Evolutionary conservation across 2,797 vertebrate genomes (phyloP).

Genomic region (Erethizon dorsatum): DNA sequence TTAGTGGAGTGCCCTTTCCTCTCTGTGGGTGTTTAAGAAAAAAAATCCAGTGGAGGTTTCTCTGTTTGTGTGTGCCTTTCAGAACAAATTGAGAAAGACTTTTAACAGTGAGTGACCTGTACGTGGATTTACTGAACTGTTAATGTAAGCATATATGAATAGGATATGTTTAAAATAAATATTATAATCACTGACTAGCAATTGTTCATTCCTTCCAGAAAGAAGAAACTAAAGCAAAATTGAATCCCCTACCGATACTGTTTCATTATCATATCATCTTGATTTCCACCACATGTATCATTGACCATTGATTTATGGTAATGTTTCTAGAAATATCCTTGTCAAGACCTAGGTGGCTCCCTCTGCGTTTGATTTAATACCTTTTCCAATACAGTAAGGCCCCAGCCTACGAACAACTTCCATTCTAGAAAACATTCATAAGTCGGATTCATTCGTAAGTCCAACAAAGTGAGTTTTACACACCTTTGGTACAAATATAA

Average conservation of each 20-base stretch:
- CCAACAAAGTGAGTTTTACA: background rate
- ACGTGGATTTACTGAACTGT: background rate
- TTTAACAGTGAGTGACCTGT: background rate
- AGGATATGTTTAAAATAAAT: conserved; percentile 52
- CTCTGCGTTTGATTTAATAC: conserved; percentile 22
- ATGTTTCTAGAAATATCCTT: conserved; percentile 50
- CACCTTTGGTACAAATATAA: background rate
- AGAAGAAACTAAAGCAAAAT: conserved; percentile 58
- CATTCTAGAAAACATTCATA: background rate
- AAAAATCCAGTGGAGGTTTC: background rate
- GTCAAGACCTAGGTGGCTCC: background rate
- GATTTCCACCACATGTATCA: background rate
- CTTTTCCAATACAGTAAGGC: background rate
- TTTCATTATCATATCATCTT: conserved; percentile 38
- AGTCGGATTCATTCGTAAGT: background rate
- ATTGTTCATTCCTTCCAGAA: conserved; percentile 67
- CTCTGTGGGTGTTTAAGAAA: background rate
- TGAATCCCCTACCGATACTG: background rate
- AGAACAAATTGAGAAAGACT: conserved; percentile 54
- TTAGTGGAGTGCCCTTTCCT: background rate
- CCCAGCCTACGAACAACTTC: background rate
- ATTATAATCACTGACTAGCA: background rate
- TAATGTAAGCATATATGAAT: conserved; percentile 59
- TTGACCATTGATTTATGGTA: background rate
- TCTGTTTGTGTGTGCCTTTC: background rate